These are phyloP conservation scores for Leuctra nigra DNA, from an alignment of 2,888 invertebrate genomes.

Conservation along the genomic window DNA sequence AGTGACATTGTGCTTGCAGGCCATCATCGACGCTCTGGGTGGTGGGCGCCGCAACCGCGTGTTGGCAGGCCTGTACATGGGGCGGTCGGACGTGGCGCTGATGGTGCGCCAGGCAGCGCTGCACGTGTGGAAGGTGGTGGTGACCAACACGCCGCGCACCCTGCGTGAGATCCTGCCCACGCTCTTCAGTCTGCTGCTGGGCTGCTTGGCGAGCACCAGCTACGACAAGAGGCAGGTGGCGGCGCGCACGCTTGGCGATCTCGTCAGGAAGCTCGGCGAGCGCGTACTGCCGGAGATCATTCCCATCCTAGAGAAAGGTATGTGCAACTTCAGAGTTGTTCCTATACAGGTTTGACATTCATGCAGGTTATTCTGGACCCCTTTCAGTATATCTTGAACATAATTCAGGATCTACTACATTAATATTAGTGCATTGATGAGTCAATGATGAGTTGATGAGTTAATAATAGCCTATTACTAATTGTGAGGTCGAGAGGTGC, in stretches of 20 bases:
- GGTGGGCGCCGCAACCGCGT: constrained; percentile 87
- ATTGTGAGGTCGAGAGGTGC: too few relatives aligned
- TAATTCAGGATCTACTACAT: too few relatives aligned
- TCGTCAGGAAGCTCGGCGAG: constrained; percentile 92
- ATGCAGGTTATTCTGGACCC: too few relatives aligned
- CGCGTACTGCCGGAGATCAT: constrained; percentile 96
- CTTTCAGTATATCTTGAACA: too few relatives aligned
- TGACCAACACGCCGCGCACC: constrained; percentile 95
- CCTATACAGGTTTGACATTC: too few relatives aligned
- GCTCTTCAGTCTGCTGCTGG: constrained; percentile 82
- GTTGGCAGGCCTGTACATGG: constrained; percentile 93
- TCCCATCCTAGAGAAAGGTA: constrained; percentile 84
- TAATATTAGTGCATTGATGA: too few relatives aligned
- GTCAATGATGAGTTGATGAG: too few relatives aligned
- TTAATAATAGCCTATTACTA: too few relatives aligned
- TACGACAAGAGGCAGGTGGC: constrained; percentile 96
- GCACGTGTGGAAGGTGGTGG: constrained; percentile 99
- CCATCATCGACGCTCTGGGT: constrained; percentile 84
- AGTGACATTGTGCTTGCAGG: constrained; percentile 47
- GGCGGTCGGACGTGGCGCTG: constrained; percentile 90
- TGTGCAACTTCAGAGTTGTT: too few relatives aligned
- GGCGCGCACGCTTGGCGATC: constrained; percentile 91
- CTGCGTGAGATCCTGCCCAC: constrained; percentile 93
- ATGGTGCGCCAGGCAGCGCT: constrained; percentile 96
- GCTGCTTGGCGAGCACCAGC: constrained; percentile 92